Evolutionary conservation across 2,888 invertebrate species (phyloP).

Genomic region (Chaetogeoica ovagalla): DNA sequence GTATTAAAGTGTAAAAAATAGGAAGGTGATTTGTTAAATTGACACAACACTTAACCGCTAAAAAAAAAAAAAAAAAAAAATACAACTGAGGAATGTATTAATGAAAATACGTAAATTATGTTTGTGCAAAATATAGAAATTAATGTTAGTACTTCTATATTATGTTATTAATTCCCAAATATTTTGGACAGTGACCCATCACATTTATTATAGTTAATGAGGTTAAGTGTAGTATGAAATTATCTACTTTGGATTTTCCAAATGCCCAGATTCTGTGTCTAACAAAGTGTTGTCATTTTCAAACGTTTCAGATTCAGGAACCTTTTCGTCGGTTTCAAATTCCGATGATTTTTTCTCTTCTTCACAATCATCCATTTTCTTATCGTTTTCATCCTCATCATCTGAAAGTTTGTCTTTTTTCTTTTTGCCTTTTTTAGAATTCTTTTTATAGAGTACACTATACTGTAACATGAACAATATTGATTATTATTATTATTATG

Average conservation of each 20-base stretch:
- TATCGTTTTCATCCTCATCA: conserved; percentile 55
- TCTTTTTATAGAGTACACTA: conserved; percentile 43
- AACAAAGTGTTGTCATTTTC: conserved; percentile 31
- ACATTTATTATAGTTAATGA: not conserved
- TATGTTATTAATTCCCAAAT: not conserved
- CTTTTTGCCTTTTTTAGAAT: conserved; percentile 61
- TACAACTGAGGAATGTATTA: no score
- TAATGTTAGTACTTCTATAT: not conserved
- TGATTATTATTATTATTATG: not conserved
- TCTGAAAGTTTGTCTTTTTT: conserved; percentile 82
- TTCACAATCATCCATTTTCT: conserved; percentile 55
- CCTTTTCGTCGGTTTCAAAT: conserved; percentile 55
- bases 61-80: no score
- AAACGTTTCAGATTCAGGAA: conserved; percentile 49
- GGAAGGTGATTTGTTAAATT: no score
- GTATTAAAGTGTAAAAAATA: no score
- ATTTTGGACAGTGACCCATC: not conserved
- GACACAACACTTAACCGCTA: no score
- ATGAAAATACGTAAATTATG: no score
- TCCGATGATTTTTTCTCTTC: conserved; percentile 54
- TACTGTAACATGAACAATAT: conserved; percentile 32
- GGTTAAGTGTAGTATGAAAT: conserved; percentile 11
- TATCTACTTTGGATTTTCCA: conserved; percentile 45
- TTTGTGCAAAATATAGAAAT: no score
- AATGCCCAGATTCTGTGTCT: conserved; percentile 30